Conservation (phyloP, 1,140 invertebrate species). For the Cherax quadricarinatus region DNA sequence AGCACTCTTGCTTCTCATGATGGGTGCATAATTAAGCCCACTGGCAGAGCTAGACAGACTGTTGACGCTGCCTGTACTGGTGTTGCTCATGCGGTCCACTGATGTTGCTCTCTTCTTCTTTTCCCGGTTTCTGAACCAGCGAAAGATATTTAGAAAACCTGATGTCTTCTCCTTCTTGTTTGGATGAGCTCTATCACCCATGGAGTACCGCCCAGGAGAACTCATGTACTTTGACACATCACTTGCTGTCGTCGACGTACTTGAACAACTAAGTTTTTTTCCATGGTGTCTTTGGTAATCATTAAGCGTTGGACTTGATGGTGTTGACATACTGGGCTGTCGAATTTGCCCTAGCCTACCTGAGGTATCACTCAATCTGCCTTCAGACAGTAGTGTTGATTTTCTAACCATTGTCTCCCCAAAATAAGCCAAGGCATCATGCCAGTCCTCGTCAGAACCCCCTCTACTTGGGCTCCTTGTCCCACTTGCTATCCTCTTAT, state of each 20-base stretch:
- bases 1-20: slow-evolving; percentile 64
- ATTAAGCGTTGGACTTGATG: slow-evolving; percentile 50
- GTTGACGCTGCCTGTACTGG: slow-evolving; percentile 39
- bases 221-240: slow-evolving; percentile 49
- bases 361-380: slow-evolving; percentile 6
- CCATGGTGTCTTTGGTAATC: slow-evolving; percentile 52
- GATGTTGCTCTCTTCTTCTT: slow-evolving; percentile 54
- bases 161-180: slow-evolving; percentile 26
- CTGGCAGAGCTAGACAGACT: slow-evolving; percentile 53
- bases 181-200: slow-evolving; percentile 14
- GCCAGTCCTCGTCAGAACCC: slow-evolving; percentile 25
- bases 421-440: slow-evolving; percentile 28
- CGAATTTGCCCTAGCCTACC: not conserved
- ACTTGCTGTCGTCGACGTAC: slow-evolving; percentile 26
- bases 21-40: slow-evolving; percentile 50
- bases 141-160: slow-evolving; percentile 56
- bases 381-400: slow-evolving; percentile 18
- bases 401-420: slow-evolving; percentile 61
- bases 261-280: slow-evolving; percentile 42
- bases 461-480: not conserved
- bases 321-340: slow-evolving; percentile 47
- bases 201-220: slow-evolving; percentile 26
- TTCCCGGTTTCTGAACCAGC: slow-evolving; percentile 61
- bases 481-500: not conserved
- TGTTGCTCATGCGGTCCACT: slow-evolving; percentile 47